A percentile compares a stretch with the other conserved stretches of the same genome.
Evolutionary conservation across 2,888 invertebrate genomes (phyloP).

Genomic region (Drosophila peninsularis): DNA sequence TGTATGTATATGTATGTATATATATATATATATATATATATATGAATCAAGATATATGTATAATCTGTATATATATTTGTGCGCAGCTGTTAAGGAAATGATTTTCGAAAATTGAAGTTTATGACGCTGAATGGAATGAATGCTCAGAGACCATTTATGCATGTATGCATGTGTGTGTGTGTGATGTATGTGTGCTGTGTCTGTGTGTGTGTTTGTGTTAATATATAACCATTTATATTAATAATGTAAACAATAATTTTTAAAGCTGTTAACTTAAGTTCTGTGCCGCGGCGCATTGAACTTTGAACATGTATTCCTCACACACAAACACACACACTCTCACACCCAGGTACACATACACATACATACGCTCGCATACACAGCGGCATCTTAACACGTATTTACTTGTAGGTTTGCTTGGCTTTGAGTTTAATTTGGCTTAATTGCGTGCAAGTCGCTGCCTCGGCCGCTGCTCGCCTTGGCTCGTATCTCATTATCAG

Average conservation of each 20-base stretch:
- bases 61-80: constrained; percentile 52
- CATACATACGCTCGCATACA: neutral
- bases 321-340: constrained; percentile 15
- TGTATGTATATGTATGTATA: constrained; percentile 12
- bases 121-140: constrained; percentile 82
- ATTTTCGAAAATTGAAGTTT: constrained; percentile 83
- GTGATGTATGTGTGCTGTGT: constrained; percentile 22
- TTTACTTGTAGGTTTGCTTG: constrained; percentile 58
- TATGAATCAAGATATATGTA: constrained; percentile 1
- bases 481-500: constrained; percentile 55
- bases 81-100: constrained; percentile 84
- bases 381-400: constrained; percentile 59
- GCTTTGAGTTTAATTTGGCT: constrained; percentile 68
- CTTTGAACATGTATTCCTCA: constrained; percentile 45
- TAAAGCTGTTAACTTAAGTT: constrained; percentile 72
- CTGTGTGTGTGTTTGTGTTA: constrained; percentile 41
- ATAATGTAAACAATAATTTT: constrained; percentile 72
- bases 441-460: constrained; percentile 72
- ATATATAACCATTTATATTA: constrained; percentile 73
- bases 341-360: constrained; percentile 1
- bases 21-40: constrained; percentile 14
- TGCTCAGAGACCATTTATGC: constrained; percentile 14
- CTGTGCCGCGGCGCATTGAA: constrained; percentile 61
- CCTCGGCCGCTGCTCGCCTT: constrained; percentile 6
- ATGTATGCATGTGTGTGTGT: neutral